Conservation (phyloP, 2,113 vertebrate species). For the Grammomys dolichurus region DNA sequence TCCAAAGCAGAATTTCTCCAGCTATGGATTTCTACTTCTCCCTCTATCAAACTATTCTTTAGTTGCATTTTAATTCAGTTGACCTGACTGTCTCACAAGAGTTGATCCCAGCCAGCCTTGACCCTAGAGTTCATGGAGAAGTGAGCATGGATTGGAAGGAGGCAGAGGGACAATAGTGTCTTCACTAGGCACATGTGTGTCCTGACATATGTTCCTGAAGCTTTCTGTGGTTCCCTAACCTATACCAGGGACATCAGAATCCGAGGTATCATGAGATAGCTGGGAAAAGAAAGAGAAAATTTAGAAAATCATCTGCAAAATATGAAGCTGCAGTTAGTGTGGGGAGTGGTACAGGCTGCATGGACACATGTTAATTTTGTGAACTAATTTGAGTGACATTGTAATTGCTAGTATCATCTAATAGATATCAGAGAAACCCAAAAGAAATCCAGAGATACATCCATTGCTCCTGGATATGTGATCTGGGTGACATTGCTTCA, state of each 20-base stretch:
- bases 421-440: not conserved
- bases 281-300: not conserved
- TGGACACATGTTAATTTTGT: fast-evolving
- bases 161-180: fast-evolving
- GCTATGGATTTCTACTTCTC: not conserved
- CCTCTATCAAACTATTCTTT: not conserved
- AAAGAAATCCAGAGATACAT: not conserved
- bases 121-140: not conserved
- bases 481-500: not conserved
- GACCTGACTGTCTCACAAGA: not conserved
- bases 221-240: not conserved
- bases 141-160: not conserved
- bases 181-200: not conserved
- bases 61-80: not conserved
- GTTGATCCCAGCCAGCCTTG: no score
- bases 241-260: not conserved
- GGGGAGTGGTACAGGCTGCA: not conserved
- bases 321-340: not conserved
- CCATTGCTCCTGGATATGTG: not conserved
- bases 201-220: not conserved
- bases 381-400: fast-evolving
- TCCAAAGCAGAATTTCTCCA: not conserved
- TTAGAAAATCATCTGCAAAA: not conserved
- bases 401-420: fast-evolving
- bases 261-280: not conserved